Conservation (phyloP, 2,888 invertebrate species). For the Strigamia transsilvanica region DNA sequence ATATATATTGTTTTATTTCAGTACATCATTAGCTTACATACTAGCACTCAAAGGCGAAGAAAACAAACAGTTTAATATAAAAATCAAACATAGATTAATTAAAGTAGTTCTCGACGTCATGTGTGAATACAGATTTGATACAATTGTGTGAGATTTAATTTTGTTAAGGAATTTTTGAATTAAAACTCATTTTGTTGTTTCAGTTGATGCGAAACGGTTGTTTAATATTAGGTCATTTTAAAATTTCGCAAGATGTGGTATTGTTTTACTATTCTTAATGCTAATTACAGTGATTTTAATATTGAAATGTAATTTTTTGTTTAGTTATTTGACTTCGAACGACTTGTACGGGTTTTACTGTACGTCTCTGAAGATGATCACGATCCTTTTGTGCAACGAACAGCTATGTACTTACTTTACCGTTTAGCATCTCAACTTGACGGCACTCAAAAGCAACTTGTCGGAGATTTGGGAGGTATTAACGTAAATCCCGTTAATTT, state of each 20-base stretch:
- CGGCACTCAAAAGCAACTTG: conserved; percentile 86
- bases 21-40: conserved; percentile 94
- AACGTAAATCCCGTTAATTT: conserved; percentile 67
- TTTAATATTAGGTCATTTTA: conserved; percentile 64
- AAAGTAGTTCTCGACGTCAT: conserved; percentile 85
- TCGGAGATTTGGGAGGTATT: conserved; percentile 90
- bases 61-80: conserved; percentile 75
- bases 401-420: conserved; percentile 93
- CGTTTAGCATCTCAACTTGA: conserved; percentile 97
- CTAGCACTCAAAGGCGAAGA: conserved; percentile 90
- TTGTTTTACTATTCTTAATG: background rate
- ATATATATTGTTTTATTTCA: conserved; percentile 65
- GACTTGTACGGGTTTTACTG: conserved; percentile 82
- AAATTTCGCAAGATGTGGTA: conserved; percentile 15
- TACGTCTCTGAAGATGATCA: conserved; percentile 81
- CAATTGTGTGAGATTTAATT: conserved; percentile 68
- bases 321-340: conserved; percentile 88
- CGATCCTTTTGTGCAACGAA: conserved; percentile 91
- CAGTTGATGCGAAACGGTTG: conserved; percentile 95
- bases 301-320: conserved; percentile 58
- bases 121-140: conserved; percentile 83
- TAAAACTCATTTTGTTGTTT: background rate
- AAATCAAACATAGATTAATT: conserved; percentile 81
- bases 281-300: background rate
- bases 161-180: background rate